Percentiles rank a stretch among this genome's conserved stretches.
These are phyloP conservation scores for Tautogolabrus adspersus DNA, from an alignment of 2,113 vertebrate species.

Conservation along the genomic window DNA sequence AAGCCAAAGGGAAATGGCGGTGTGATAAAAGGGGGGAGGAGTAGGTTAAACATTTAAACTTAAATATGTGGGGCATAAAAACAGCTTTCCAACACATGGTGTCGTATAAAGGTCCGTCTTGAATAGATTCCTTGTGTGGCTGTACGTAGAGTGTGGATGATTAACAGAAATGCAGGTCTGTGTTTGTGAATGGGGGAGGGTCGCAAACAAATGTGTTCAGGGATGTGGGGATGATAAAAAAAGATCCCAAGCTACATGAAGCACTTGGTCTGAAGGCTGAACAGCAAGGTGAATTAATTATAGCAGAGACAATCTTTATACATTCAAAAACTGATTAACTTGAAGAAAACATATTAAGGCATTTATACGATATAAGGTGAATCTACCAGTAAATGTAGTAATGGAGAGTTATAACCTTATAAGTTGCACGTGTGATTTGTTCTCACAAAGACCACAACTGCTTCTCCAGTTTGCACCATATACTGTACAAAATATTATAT, in stretches of 20 bases:
- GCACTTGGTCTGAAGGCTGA: neutral
- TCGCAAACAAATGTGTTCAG: neutral
- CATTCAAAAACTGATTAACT: neutral
- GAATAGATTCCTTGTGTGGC: constrained; percentile 6
- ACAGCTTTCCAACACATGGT: constrained; percentile 24
- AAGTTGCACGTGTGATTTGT: too few species aligned
- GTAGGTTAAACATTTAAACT: constrained; percentile 21
- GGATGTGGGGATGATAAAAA: neutral
- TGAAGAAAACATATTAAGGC: neutral
- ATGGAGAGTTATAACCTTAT: too few species aligned
- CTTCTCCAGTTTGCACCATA: too few species aligned
- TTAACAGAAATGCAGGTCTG: constrained; percentile 17
- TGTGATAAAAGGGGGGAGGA: neutral
- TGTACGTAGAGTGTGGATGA: constrained; percentile 5
- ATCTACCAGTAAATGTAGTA: too few species aligned
- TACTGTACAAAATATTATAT: too few species aligned
- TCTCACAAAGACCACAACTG: too few species aligned
- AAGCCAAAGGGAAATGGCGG: neutral
- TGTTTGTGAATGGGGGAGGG: constrained; percentile 3
- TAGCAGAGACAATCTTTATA: neutral
- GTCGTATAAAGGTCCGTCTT: neutral
- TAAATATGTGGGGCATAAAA: neutral
- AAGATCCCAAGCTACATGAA: neutral
- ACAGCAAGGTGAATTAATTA: neutral
- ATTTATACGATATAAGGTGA: neutral